These are phyloP conservation scores for Crocuta crocuta DNA, from an alignment of 2,113 vertebrate species.

Conservation along the genomic window DNA sequence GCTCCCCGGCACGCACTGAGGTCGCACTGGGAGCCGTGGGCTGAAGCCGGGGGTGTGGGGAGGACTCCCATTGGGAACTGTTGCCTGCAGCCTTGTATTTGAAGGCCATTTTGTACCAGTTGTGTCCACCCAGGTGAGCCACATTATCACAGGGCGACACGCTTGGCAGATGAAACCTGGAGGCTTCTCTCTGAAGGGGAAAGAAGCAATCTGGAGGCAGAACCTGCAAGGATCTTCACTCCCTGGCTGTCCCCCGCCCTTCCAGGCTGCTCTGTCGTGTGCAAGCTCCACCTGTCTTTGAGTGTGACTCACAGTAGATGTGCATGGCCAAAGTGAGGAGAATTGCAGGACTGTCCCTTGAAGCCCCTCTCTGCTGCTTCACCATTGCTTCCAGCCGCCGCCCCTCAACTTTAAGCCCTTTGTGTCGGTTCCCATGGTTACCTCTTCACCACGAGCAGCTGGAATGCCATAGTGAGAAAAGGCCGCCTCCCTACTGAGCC, in stretches of 20 bases:
- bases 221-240: neutral
- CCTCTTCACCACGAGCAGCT: constrained; percentile 15
- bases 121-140: neutral
- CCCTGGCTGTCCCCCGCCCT: neutral
- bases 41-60: neutral
- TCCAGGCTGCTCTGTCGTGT: neutral
- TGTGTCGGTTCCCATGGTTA: constrained; percentile 67
- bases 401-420: constrained; percentile 66
- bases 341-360: neutral
- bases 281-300: neutral
- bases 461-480: constrained; percentile 30
- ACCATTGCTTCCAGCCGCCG: neutral
- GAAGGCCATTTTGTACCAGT: neutral
- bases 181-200: neutral
- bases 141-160: neutral
- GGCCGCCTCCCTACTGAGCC: constrained; percentile 24
- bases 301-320: neutral
- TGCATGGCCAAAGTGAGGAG: neutral
- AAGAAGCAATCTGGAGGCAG: neutral
- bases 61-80: neutral
- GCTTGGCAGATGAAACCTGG: neutral
- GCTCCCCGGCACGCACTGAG: neutral
- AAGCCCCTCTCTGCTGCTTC: constrained; percentile 37
- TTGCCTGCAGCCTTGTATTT: neutral
- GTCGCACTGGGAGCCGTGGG: neutral